Base-by-base conservation (phyloP, 2,113 vertebrate genomes). In the Poeciliopsis retropinna region DNA sequence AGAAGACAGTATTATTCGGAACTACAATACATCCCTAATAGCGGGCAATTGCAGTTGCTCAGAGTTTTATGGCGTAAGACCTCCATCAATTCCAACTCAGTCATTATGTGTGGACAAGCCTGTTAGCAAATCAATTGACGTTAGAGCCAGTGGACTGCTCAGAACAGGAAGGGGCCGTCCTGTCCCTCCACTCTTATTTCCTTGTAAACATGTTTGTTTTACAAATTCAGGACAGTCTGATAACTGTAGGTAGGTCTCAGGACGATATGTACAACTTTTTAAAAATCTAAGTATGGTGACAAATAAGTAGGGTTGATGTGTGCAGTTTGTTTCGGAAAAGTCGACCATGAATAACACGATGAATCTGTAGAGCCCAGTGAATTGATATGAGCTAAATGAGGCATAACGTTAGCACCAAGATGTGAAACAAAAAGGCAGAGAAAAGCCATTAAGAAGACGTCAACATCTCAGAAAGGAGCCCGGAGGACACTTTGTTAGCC, bases 371-470 rank as follows among this genome's bases (percentile, higher is more conserved):
- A 82, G 90, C 78, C 78, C 66, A 70, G 88, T 87, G 85, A 91
- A 91, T 89, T 92, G 90, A 89, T 89, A 90, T 86, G 87, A 91
- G 90, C 87, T 91, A 92, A 94, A 94, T 94, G 93, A 93, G 92
- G 92, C 92, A 88, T 89, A 93, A 93, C 92, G 88, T 92, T 91
- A 85, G 86, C 85, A 90, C 85, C 84, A 75, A 90, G 82, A 89
- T 72, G 77, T 75, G 81, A 92, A 89, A 89, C 87, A 92, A 92
- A 93, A 93, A 90, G 91, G 88, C 86, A 76, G 88, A 87, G 79
- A 71, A 90, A 85, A 91, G 79, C 89, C 91, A 93, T 94, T 91
- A 93, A 89, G 88, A 90, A 85, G 88, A 92, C 73, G 90, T 92
- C 91, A 92, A 88, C 80, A 76, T 90, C 89, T 83, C 74, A 87